phyloP scores from a whole-genome alignment of 2,888 invertebrate genomes.

The Drosophila mulleri region DNA sequence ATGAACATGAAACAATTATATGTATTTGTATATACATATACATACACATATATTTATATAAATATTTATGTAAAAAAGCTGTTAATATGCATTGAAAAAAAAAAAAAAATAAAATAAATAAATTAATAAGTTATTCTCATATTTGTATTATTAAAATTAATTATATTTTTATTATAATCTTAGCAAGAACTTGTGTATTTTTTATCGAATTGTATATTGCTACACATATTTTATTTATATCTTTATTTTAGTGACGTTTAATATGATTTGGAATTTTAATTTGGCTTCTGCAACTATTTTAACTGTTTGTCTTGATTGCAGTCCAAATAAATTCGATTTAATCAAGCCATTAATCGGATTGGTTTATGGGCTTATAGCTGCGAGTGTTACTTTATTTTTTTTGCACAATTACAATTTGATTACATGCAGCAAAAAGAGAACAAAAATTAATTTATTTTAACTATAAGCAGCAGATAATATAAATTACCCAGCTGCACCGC shows the following conservation, averaged over 20 bases:
- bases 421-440: slow-evolving; percentile 30
- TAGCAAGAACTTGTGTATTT: not conserved
- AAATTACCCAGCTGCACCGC: slow-evolving; percentile 63
- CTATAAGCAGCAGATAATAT: slow-evolving; percentile 66
- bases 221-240: not conserved
- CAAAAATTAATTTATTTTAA: slow-evolving; percentile 71
- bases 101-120: not conserved
- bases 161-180: not conserved
- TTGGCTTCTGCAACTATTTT: slow-evolving; percentile 19
- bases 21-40: not conserved
- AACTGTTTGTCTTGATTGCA: slow-evolving; percentile 29
- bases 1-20: slow-evolving; percentile 1
- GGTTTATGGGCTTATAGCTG: slow-evolving; percentile 26
- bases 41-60: not conserved
- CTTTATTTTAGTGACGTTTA: not conserved
- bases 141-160: no score
- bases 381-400: slow-evolving; percentile 16
- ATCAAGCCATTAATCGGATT: slow-evolving; percentile 73
- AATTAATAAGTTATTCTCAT: no score
- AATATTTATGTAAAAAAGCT: slow-evolving; percentile 1
- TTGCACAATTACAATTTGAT: slow-evolving; percentile 35
- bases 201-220: slow-evolving; percentile 18
- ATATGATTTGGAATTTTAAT: slow-evolving; percentile 35
- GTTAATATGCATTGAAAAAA: not conserved
- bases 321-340: slow-evolving; percentile 64